These are phyloP conservation scores for Agrotis exclamationis DNA, from an alignment of 2,888 invertebrate species.

Conservation along the genomic window DNA sequence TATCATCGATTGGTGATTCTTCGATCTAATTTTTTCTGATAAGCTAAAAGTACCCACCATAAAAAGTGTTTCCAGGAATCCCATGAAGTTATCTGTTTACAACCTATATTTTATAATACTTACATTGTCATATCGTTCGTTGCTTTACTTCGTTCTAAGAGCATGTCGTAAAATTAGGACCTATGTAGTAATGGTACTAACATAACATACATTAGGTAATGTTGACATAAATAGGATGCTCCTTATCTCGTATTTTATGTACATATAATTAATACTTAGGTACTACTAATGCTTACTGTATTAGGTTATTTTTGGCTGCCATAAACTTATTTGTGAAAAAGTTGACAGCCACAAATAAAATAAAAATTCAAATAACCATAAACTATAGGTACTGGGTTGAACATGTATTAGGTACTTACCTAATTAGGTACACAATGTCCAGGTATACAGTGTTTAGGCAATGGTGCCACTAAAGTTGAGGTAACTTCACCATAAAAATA, in stretches of 20 bases:
- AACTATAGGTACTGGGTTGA: too few species aligned
- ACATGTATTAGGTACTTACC: neutral
- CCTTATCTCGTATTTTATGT: slow-evolving; percentile 37
- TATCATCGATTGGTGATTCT: too few species aligned
- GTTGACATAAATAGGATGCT: slow-evolving; percentile 2
- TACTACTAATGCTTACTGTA: neutral
- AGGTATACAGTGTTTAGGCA: neutral
- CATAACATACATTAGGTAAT: neutral
- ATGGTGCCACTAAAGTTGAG: neutral
- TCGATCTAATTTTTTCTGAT: neutral
- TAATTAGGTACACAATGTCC: neutral
- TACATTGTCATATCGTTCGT: neutral
- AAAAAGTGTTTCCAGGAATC: slow-evolving; percentile 9
- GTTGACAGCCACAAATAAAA: slow-evolving; percentile 1
- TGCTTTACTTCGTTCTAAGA: slow-evolving; percentile 9
- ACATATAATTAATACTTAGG: neutral
- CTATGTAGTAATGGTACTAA: neutral
- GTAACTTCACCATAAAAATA: neutral
- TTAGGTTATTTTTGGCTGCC: slow-evolving; percentile 4
- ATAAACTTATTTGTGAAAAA: slow-evolving; percentile 47
- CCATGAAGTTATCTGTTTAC: neutral
- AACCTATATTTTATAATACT: too few species aligned
- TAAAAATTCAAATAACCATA: slow-evolving; percentile 10
- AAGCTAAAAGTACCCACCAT: neutral
- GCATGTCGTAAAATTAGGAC: slow-evolving; percentile 24